These are phyloP conservation scores for Melitaea athalia DNA, from an alignment of 2,888 invertebrate species.

Conservation along the genomic window DNA sequence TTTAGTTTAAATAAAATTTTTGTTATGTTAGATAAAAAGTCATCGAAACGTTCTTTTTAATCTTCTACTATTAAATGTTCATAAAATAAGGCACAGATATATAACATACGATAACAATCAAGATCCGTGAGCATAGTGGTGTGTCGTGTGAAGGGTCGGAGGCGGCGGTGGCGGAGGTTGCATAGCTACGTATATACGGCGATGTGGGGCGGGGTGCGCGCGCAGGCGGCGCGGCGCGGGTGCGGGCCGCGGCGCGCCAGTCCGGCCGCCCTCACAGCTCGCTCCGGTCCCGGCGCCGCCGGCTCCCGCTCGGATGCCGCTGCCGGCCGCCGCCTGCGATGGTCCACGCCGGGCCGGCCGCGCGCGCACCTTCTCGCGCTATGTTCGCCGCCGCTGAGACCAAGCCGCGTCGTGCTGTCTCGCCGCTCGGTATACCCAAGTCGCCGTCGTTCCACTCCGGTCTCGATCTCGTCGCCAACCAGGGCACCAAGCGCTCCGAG, in stretches of 20 bases:
- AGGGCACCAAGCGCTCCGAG: slow-evolving; percentile 75
- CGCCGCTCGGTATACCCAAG: slow-evolving; percentile 90
- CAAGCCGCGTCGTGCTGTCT: slow-evolving; percentile 80
- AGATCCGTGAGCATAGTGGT: slow-evolving; percentile 18
- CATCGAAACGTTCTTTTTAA: no score
- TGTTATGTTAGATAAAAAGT: not conserved
- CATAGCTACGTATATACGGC: slow-evolving; percentile 49
- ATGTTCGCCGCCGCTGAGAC: slow-evolving; percentile 79
- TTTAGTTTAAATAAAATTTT: not conserved
- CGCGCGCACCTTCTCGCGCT: slow-evolving; percentile 79
- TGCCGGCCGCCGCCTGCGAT: slow-evolving; percentile 81
- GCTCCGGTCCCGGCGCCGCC: slow-evolving; percentile 76
- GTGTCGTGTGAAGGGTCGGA: slow-evolving; percentile 16
- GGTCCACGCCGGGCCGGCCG: slow-evolving; percentile 82
- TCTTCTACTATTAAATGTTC: not conserved
- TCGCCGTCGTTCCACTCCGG: slow-evolving; percentile 95
- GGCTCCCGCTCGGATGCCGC: slow-evolving; percentile 79
- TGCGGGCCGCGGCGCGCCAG: slow-evolving; percentile 58
- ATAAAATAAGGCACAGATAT: not conserved
- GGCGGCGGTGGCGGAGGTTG: slow-evolving; percentile 52
- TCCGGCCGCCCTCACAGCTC: slow-evolving; percentile 76
- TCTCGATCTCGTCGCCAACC: slow-evolving; percentile 89
- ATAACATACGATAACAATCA: slow-evolving; percentile 1
- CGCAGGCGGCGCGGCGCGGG: slow-evolving; percentile 47
- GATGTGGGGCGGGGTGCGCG: slow-evolving; percentile 48